Conservation (phyloP, 2,797 vertebrate species). For the Oophaga sylvatica region DNA sequence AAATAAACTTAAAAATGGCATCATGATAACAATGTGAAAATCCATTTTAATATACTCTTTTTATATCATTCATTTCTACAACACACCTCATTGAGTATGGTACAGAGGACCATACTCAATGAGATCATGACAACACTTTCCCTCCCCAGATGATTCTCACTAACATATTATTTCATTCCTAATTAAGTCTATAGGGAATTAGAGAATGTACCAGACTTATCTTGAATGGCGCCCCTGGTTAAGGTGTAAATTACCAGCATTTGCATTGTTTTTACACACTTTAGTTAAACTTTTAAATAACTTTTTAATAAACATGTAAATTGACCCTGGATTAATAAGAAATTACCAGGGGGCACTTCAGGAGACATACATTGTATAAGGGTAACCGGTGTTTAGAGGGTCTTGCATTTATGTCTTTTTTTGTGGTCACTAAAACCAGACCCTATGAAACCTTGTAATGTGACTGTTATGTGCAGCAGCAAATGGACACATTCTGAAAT, state of each 20-base stretch:
- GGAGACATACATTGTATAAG: background rate
- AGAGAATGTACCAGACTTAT: conserved; percentile 73
- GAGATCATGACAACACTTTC: conserved; percentile 4
- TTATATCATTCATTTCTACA: background rate
- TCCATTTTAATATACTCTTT: no score
- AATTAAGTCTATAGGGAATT: conserved; percentile 77
- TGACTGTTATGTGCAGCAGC: conserved; percentile 9
- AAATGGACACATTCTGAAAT: conserved; percentile 6
- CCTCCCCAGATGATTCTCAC: conserved; percentile 74
- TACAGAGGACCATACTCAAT: background rate
- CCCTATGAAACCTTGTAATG: conserved; percentile 47
- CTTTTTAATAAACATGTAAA: conserved; percentile 55
- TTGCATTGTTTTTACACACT: conserved; percentile 66
- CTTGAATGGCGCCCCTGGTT: conserved; percentile 69
- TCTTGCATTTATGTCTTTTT: conserved; percentile 24
- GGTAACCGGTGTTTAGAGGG: conserved; percentile 3
- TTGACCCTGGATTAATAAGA: conserved; percentile 34
- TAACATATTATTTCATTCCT: conserved; percentile 76
- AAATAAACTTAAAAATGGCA: no score
- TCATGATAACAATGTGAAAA: no score
- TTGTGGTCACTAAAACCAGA: conserved; percentile 28
- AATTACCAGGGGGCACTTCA: conserved; percentile 27
- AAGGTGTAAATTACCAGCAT: conserved; percentile 66
- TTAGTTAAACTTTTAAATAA: conserved; percentile 68
- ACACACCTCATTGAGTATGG: background rate